Conservation (phyloP, 2,797 vertebrate genomes). For the Rousettus madagascariensis region DNA sequence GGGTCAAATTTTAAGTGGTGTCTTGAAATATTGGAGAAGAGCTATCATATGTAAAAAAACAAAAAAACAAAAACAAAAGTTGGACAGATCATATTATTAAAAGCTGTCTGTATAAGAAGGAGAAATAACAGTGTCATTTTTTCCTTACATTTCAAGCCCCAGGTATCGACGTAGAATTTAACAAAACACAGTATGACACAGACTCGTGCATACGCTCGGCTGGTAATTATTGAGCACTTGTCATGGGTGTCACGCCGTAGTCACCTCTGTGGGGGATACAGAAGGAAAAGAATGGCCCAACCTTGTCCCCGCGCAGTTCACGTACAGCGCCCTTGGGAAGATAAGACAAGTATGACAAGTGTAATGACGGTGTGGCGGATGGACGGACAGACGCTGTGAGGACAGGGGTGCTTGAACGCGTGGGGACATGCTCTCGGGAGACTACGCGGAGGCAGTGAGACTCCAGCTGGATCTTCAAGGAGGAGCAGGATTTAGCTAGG, state of each 20-base stretch:
- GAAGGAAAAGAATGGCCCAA: neutral
- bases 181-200: neutral
- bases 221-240: neutral
- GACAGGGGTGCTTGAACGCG: neutral
- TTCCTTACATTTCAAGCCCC: conserved; percentile 22
- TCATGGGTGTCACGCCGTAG: neutral
- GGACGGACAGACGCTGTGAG: neutral
- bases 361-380: neutral
- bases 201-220: neutral
- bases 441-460: neutral
- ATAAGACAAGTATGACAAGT: neutral
- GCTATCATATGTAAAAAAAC: conserved; percentile 8
- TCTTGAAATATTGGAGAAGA: conserved; percentile 58
- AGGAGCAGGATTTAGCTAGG: neutral
- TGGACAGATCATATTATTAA: conserved; percentile 59
- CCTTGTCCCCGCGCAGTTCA: neutral
- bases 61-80: neutral
- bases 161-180: conserved; percentile 16
- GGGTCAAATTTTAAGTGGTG: conserved; percentile 53
- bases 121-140: neutral
- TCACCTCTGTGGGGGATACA: neutral
- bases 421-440: neutral
- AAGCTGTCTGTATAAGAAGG: conserved; percentile 25
- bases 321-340: neutral
- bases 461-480: neutral